phyloP scores from a whole-genome alignment of 2,888 invertebrate species.

The Cantharis flavilabris region DNA sequence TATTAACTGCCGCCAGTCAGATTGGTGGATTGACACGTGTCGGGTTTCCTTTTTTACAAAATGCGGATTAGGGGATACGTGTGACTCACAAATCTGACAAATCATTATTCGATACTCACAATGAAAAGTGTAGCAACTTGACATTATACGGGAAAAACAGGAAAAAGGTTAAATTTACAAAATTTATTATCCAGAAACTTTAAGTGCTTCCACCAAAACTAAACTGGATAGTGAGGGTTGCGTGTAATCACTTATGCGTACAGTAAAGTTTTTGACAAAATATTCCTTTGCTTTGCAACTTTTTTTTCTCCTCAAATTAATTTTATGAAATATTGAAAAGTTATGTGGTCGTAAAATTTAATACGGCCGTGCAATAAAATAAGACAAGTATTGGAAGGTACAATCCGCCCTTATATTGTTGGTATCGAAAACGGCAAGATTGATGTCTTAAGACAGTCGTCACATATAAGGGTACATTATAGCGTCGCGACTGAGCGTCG shows the following conservation, averaged over 20 bases:
- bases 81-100: slow-evolving; percentile 9
- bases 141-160: not conserved
- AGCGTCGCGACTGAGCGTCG: not conserved
- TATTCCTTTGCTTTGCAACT: not conserved
- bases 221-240: not conserved
- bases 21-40: slow-evolving; percentile 22
- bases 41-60: slow-evolving; percentile 18
- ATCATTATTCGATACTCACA: not conserved
- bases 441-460: not conserved
- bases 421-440: not conserved
- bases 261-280: not conserved
- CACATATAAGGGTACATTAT: not conserved
- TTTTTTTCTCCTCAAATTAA: not conserved
- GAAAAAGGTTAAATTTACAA: not conserved
- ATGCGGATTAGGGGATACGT: slow-evolving; percentile 13
- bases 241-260: not conserved
- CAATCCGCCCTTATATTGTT: not conserved
- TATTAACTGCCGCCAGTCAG: slow-evolving; percentile 21
- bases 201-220: not conserved
- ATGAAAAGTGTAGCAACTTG: not conserved
- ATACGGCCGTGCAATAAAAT: not conserved
- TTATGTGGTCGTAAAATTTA: not conserved
- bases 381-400: not conserved
- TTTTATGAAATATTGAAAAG: not conserved
- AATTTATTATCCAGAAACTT: not conserved